These are phyloP conservation scores for Brassicogethes aeneus DNA, from an alignment of 2,888 invertebrate genomes.

Conservation along the genomic window DNA sequence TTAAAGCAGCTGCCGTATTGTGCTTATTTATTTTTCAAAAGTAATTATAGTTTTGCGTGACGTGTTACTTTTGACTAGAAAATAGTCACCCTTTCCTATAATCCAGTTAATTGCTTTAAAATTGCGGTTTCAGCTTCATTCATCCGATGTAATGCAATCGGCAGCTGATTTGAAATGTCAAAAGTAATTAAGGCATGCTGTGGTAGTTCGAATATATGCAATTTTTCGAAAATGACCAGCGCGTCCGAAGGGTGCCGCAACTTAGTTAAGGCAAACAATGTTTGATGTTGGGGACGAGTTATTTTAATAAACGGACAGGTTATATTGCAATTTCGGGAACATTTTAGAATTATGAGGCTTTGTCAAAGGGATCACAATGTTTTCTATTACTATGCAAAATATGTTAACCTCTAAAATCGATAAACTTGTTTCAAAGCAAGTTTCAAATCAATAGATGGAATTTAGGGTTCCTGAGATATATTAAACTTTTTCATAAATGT, in stretches of 20 bases:
- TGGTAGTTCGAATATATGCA: neutral
- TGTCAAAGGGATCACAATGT: too few relatives aligned
- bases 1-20: neutral
- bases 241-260: neutral
- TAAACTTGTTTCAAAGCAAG: too few relatives aligned
- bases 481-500: too few relatives aligned
- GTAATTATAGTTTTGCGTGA: neutral
- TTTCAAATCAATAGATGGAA: too few relatives aligned
- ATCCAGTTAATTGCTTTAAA: neutral
- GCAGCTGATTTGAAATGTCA: slow-evolving; percentile 1
- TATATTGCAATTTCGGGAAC: neutral
- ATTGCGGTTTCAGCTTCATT: neutral
- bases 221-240: neutral
- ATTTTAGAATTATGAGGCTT: neutral
- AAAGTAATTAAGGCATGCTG: neutral
- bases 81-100: neutral
- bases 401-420: too few relatives aligned
- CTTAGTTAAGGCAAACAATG: neutral
- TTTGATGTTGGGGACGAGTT: neutral
- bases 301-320: neutral
- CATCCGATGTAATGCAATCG: neutral
- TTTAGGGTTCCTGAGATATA: too few relatives aligned
- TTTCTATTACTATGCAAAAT: too few relatives aligned
- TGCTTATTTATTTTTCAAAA: neutral
- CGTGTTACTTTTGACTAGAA: slow-evolving; percentile 1